These are phyloP conservation scores for Hyphantria cunea DNA, from an alignment of 1,140 invertebrate species.

Conservation along the genomic window DNA sequence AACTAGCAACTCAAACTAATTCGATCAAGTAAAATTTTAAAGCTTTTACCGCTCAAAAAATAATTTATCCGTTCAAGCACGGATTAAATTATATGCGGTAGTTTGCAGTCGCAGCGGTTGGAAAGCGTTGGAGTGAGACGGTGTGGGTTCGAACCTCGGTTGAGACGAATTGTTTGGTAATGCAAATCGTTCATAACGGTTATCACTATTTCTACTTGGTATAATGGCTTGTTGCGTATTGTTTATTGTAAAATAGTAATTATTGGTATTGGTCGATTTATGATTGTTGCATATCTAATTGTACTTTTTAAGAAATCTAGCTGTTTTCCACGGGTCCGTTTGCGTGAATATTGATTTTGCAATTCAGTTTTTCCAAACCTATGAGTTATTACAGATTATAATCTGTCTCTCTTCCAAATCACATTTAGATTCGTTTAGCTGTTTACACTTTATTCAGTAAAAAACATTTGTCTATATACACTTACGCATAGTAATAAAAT, in stretches of 20 bases:
- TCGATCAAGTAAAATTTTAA: background rate
- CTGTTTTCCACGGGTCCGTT: no score
- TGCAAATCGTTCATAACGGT: slow-evolving; percentile 24
- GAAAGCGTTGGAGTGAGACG: background rate
- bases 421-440: no score
- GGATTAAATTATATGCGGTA: background rate
- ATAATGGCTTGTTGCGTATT: background rate
- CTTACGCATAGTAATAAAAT: no score
- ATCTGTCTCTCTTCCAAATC: no score
- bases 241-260: background rate
- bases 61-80: background rate
- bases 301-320: no score
- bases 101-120: background rate
- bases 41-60: background rate
- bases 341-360: no score
- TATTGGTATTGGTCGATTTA: no score
- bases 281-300: no score
- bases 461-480: no score
- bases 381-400: no score
- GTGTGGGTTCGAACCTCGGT: background rate
- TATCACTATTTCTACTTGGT: background rate
- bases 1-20: background rate
- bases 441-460: no score
- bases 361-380: no score
- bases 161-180: slow-evolving; percentile 11